A percentile compares a stretch with the other conserved stretches of the same genome.
These are phyloP conservation scores for Phataginus tricuspis DNA, from an alignment of 2,797 vertebrate species.

Conservation along the genomic window DNA sequence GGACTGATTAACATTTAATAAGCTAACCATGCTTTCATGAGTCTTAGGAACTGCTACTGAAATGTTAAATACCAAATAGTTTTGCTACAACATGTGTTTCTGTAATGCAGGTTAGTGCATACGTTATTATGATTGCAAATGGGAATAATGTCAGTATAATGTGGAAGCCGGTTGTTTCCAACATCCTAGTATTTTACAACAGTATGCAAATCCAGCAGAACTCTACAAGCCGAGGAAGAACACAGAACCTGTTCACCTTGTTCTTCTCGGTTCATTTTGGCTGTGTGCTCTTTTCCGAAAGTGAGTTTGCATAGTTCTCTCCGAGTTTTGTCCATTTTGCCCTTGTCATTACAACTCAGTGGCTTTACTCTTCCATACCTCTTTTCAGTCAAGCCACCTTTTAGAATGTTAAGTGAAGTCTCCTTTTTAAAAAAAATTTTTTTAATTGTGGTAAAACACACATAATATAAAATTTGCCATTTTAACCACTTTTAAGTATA, in stretches of 20 bases:
- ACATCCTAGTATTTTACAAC: fast-evolving
- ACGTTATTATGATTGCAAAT: background rate
- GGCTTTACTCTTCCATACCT: background rate
- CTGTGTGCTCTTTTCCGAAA: fast-evolving
- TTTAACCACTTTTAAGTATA: background rate
- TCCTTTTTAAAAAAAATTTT: background rate
- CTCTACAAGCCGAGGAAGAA: background rate
- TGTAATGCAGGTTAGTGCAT: background rate
- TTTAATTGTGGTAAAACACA: background rate
- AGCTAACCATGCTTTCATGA: background rate
- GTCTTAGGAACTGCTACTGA: background rate
- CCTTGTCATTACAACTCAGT: background rate
- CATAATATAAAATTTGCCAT: background rate
- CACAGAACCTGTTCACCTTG: background rate
- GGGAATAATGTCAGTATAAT: background rate
- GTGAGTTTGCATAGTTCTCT: background rate
- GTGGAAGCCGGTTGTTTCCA: background rate
- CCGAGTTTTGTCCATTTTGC: background rate
- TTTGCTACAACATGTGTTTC: background rate
- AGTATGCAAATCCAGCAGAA: background rate
- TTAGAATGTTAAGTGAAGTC: background rate
- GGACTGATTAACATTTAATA: background rate
- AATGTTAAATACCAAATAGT: background rate
- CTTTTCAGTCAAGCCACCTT: background rate
- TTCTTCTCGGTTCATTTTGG: background rate